Conservation (phyloP, 1,140 invertebrate species). For the Pseudachorutes palmiensis region DNA sequence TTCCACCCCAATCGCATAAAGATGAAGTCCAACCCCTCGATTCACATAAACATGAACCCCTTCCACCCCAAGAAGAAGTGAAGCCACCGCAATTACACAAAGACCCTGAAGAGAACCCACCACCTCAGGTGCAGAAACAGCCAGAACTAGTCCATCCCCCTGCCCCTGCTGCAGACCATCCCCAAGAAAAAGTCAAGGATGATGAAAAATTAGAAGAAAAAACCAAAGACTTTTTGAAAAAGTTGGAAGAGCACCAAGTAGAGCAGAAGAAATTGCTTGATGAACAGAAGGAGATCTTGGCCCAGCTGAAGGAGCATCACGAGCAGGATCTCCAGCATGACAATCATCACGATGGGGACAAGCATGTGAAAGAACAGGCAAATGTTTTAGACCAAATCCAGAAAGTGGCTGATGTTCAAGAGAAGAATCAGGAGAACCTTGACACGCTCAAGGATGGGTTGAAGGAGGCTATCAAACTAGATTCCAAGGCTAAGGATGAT, state of each 20-base stretch:
- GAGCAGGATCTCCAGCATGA: slow-evolving; percentile 24
- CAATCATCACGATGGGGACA: not conserved
- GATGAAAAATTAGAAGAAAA: no score
- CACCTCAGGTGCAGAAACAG: not conserved
- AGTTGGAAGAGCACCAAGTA: slow-evolving; percentile 49
- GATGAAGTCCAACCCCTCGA: no score
- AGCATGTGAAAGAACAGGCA: not conserved
- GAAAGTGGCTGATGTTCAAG: not conserved
- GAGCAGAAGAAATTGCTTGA: slow-evolving; percentile 46
- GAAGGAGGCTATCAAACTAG: not conserved
- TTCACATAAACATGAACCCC: no score
- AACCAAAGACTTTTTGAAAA: slow-evolving; percentile 46
- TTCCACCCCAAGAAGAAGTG: no score
- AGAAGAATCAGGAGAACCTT: not conserved
- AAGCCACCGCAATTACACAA: no score
- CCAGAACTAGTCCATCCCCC: slow-evolving; percentile 39
- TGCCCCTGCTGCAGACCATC: slow-evolving; percentile 41
- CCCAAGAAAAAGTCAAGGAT: slow-evolving; percentile 43
- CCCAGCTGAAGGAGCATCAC: slow-evolving; percentile 49
- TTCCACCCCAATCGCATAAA: no score
- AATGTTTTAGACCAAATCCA: not conserved
- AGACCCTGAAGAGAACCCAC: slow-evolving; percentile 51
- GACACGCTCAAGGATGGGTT: not conserved
- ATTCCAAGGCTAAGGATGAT: not conserved
- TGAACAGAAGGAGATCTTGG: slow-evolving; percentile 48